Base-by-base conservation (phyloP, 1,140 invertebrate genomes). In the Gonioctena quinquepunctata region DNA sequence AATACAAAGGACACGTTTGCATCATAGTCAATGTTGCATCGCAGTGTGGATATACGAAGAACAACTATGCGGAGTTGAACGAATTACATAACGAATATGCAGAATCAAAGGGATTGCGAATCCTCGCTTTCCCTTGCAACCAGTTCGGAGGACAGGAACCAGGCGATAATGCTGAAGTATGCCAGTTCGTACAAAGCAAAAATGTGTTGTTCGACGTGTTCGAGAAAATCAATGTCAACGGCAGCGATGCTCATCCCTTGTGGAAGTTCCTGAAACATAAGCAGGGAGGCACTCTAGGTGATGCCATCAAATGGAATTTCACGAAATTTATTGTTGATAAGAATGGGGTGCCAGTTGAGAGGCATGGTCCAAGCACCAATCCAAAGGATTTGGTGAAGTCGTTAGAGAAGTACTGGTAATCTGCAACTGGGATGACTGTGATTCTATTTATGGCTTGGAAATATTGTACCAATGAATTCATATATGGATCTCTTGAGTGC, bases 231-330 rank as follows among this genome's bases (percentile, higher is more conserved):
- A 88, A 97, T 78, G 96, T 99, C 0, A 98, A 98, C 83, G 95
- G 96, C 0, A 88, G 91, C 6, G 84, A 90, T 72, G 91, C 96
- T 4, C 90, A 93, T 85, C 96, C 96, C 0, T 80, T 98, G 18
- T 99, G 89, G 85, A 92, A 93, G 69, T 98, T 91, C 82, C 84
- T 99, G 70, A 96, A 98, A 84, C 81, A 88, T 21, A 94, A 93
- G 71, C 89, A 95, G 78, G 84, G 86, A 4, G 93, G 93, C 1
- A 88, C 86, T 2, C 72, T 94, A 11, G 89, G 88, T 11, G 86
- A 91, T 79, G 89, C 87, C 52, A 96, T 98, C 70, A 98, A 98
- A 80, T 99, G 97, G 97, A 99, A 99, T 83, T 99, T 98, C 76
- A 94, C 94, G 1, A 99, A 99, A 82, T 99, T 99, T 82, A 87